These are phyloP conservation scores for Hyaena hyaena DNA, from an alignment of 2,113 vertebrate species.

Conservation along the genomic window DNA sequence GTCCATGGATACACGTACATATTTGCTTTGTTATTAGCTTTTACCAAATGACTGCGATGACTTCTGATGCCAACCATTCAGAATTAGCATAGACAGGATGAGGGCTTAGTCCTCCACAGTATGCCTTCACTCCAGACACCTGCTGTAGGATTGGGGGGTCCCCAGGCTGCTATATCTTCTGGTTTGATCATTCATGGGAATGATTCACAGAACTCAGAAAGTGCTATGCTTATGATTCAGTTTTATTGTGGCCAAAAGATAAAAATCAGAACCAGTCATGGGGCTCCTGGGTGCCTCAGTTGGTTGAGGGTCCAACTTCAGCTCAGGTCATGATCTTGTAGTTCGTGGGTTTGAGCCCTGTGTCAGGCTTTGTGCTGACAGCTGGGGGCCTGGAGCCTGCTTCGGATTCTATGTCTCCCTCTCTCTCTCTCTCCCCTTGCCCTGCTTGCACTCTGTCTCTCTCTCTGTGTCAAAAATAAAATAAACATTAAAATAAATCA, in stretches of 20 bases:
- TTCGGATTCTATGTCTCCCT: no score
- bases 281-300: no score
- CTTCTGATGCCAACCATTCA: neutral
- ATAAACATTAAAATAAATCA: neutral
- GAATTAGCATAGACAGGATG: neutral
- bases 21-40: neutral
- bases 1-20: neutral
- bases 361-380: no score
- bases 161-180: neutral
- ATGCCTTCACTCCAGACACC: neutral
- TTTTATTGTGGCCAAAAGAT: neutral
- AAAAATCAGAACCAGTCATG: neutral
- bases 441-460: no score
- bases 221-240: neutral
- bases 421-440: no score
- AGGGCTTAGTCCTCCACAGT: neutral
- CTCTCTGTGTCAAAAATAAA: no score
- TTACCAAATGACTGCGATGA: neutral
- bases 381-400: no score
- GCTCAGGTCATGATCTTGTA: no score
- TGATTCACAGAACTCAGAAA: neutral
- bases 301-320: no score
- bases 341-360: no score
- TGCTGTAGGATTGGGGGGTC: neutral
- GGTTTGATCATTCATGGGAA: neutral